Evolutionary conservation across 1,140 invertebrate genomes (phyloP), one percentile per base, ranked within the genome.

Genomic region (Diorhabda sublineata): DNA sequence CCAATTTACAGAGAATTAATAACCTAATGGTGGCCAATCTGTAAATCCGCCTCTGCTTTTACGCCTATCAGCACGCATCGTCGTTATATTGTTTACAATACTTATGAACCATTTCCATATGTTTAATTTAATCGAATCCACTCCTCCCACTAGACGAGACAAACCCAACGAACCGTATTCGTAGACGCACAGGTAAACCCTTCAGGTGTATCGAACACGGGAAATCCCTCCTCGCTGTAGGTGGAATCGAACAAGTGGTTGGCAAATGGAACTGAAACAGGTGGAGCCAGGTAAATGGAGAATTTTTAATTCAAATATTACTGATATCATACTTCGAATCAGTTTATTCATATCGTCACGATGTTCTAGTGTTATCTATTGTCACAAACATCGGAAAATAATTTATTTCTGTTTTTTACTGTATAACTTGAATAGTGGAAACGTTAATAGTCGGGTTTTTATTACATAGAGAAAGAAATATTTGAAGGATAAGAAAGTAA

Each of bases 201-300:
- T 63, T 9, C 45, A 58, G 64, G 64, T 65, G 64, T 2, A 11
- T 63, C 9, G 7, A 43, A 65, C 45, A 45, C 61, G 61, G n/a
- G 11, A n/a, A 63, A 63, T 44, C 61, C 61, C 61, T 43, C 58
- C 61, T 44, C 44, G 8, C 9, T 42, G 64, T 45, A 47, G 45
- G 64, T 65, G 64, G 64, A 57, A 56, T 58, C 56, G 47, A 65
- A 65, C 64, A 65, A 44, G 64, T 65, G 64, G 64, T 58, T 65
- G 47, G 26, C 26, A 26, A 26, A 26, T 26, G 47, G 56, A 42
- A 65, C 45, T 45, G 57, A 45, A 65, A 65, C 64, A 65, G 64
- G 64, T 65, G 64, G 64, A 65, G 64, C 45, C 64, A 65, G 64
- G 64, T 65, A 45, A 65, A 26, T 26, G 26, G 26, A 26, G 26